Conservation (phyloP, 2,797 vertebrate species). For the Pelobates cultripes region DNA sequence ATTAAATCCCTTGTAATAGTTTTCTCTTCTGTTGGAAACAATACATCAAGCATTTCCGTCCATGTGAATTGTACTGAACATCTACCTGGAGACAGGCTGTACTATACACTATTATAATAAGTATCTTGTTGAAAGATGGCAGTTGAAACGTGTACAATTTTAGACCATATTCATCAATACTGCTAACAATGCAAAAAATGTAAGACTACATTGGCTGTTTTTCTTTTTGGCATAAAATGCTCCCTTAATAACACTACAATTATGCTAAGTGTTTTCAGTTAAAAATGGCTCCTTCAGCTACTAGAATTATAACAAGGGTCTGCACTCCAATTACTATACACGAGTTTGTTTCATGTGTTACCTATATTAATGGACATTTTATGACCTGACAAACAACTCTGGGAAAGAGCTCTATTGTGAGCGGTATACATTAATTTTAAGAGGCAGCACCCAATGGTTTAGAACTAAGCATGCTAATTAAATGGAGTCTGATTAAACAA, state of each 20-base stretch:
- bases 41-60: not conserved
- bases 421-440: too few relatives aligned
- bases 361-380: not conserved
- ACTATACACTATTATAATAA: not conserved
- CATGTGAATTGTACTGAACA: not conserved
- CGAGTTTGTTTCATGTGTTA: not conserved
- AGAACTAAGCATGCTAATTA: too few relatives aligned
- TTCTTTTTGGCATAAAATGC: not conserved
- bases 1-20: not conserved
- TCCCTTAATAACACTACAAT: not conserved
- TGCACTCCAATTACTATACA: not conserved
- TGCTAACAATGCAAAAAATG: conserved; percentile 1
- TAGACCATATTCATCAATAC: not conserved
- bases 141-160: not conserved
- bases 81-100: not conserved
- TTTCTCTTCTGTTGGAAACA: not conserved
- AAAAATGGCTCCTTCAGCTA: not conserved
- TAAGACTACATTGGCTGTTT: not conserved
- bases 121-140: not conserved
- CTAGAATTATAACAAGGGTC: not conserved
- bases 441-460: too few relatives aligned
- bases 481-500: too few relatives aligned
- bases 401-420: not conserved
- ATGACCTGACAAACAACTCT: not conserved
- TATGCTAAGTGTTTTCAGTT: not conserved